Conservation (phyloP, 2,888 invertebrate genomes). For the Nemapogon koenigi region DNA sequence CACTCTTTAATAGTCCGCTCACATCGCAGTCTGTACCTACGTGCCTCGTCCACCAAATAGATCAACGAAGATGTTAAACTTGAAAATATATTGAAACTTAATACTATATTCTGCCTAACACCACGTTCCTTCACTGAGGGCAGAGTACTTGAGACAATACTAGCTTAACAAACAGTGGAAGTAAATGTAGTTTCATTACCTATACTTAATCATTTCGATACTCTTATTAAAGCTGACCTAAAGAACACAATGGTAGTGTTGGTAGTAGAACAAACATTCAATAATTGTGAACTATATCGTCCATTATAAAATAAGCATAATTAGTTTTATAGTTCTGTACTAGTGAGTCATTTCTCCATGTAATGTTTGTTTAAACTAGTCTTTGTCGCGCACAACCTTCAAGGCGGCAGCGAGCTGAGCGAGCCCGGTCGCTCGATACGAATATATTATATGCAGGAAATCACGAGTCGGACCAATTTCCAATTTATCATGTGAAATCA, state of each 20-base stretch:
- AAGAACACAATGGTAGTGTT: no score
- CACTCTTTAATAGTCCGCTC: conserved; percentile 37
- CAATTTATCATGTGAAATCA: conserved; percentile 60
- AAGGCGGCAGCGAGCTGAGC: conserved; percentile 25
- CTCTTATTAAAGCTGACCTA: no score
- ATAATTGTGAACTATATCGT: no score
- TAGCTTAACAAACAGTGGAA: no score
- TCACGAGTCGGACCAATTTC: conserved; percentile 49
- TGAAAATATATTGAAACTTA: conserved; percentile 14
- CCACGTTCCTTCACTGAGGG: no score
- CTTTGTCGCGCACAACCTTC: conserved; percentile 42
- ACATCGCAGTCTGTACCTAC: conserved; percentile 31
- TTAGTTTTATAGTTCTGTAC: no score
- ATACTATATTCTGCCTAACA: no score
- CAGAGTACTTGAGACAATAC: no score
- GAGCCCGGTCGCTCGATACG: conserved; percentile 29
- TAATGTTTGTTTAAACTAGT: conserved; percentile 18
- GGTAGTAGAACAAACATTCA: no score
- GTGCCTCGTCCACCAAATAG: conserved; percentile 39
- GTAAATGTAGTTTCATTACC: no score
- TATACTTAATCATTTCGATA: no score
- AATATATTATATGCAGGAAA: conserved; percentile 61
- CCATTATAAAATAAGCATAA: no score
- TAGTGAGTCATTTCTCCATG: conserved; percentile 14
- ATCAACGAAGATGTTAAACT: not conserved